phyloP scores from a whole-genome alignment of 1,140 invertebrate species.

The Zaprionus taronus region DNA sequence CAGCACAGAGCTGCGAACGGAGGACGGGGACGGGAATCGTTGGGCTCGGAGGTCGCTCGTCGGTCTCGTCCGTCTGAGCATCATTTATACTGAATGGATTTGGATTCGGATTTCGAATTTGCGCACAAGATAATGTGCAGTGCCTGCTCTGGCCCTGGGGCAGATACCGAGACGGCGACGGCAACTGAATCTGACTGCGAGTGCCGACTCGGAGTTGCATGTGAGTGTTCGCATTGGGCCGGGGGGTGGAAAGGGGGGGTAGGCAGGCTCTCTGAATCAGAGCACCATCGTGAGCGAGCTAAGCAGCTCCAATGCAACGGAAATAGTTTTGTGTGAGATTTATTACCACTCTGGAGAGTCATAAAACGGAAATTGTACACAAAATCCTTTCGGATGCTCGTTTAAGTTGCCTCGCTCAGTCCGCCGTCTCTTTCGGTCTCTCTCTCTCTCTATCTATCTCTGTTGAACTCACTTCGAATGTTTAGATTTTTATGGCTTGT shows the following conservation, averaged over 20 bases:
- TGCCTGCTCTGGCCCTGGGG: conserved; percentile 5
- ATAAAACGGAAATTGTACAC: conserved; percentile 84
- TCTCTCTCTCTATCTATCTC: conserved; percentile 26
- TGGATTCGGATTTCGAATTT: conserved; percentile 78
- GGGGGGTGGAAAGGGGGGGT: neutral
- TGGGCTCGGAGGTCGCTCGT: conserved; percentile 33
- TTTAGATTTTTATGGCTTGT: conserved; percentile 78
- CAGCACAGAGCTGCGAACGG: too few relatives aligned
- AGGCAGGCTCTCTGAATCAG: neutral
- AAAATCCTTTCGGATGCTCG: conserved; percentile 84
- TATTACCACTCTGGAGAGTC: conserved; percentile 84
- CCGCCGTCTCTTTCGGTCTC: neutral
- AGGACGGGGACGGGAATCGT: too few relatives aligned
- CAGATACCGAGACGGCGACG: neutral
- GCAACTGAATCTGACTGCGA: neutral
- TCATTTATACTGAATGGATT: conserved; percentile 82
- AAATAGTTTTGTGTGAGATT: conserved; percentile 84
- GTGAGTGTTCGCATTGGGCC: neutral
- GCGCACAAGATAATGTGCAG: conserved; percentile 79
- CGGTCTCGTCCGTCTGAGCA: conserved; percentile 26
- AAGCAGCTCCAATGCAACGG: conserved; percentile 82
- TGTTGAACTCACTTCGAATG: conserved; percentile 41
- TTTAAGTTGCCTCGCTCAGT: conserved; percentile 68
- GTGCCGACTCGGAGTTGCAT: neutral
- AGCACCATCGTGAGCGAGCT: conserved; percentile 35